Percentiles rank a stretch among this genome's conserved stretches.
These are phyloP conservation scores for Teleogryllus oceanicus DNA, from an alignment of 2,888 invertebrate species.

Conservation along the genomic window DNA sequence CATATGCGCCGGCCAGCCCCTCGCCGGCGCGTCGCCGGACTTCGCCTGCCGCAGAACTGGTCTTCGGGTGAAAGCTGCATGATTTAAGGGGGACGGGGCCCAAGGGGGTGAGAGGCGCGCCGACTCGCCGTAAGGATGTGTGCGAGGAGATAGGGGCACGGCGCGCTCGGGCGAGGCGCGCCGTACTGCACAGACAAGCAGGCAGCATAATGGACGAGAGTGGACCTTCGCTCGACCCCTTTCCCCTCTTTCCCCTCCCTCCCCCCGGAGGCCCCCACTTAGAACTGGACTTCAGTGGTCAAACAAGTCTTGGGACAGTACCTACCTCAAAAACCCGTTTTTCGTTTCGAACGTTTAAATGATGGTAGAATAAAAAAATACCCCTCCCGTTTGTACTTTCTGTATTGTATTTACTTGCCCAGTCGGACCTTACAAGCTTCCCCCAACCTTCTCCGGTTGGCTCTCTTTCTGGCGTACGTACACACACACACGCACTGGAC, in stretches of 20 bases:
- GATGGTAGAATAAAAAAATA: constrained; percentile 24
- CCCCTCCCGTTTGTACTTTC: constrained; percentile 23
- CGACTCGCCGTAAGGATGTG: neutral
- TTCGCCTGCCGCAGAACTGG: neutral
- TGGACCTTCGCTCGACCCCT: neutral
- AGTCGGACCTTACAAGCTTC: constrained; percentile 28
- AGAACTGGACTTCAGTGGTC: constrained; percentile 33
- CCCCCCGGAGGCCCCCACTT: neutral
- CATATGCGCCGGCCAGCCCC: neutral
- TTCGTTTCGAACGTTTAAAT: constrained; percentile 26
- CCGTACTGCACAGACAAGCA: neutral
- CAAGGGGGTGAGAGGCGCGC: constrained; percentile 6
- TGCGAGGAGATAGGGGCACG: neutral
- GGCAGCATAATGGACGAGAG: constrained; percentile 18
- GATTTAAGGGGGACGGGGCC: constrained; percentile 3
- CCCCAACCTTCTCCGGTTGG: constrained; percentile 20
- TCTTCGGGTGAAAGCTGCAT: constrained; percentile 7
- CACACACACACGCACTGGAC: constrained; percentile 5
- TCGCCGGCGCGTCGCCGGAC: neutral
- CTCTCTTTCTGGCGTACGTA: neutral
- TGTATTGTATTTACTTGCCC: constrained; percentile 30
- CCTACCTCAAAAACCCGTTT: constrained; percentile 34
- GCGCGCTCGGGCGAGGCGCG: neutral
- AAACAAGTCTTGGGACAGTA: constrained; percentile 32
- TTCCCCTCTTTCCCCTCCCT: neutral